A percentile compares a stretch with the other conserved stretches of the same genome.
phyloP scores from a whole-genome alignment of 2,113 vertebrate species.

The Apteryx mantelli region DNA sequence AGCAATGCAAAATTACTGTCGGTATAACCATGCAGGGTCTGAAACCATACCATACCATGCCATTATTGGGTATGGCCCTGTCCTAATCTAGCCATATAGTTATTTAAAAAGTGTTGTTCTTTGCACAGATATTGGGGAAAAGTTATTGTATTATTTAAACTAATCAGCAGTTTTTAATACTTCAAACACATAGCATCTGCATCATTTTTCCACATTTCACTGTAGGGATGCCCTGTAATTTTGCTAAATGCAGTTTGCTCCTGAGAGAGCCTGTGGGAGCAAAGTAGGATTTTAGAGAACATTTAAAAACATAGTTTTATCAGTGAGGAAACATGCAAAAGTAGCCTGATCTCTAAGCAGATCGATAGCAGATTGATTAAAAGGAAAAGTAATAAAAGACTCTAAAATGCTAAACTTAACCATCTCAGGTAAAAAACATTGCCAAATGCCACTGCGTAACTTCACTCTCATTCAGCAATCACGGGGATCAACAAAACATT shows the following conservation, averaged over 20 bases:
- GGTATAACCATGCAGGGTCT: not conserved
- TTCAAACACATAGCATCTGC: not conserved
- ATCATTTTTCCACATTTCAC: not conserved
- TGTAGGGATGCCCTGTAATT: not conserved
- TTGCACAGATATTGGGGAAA: not conserved
- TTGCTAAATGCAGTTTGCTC: not conserved
- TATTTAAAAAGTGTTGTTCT: not conserved
- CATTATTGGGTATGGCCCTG: not conserved
- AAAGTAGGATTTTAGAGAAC: not conserved
- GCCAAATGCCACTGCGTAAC: not conserved
- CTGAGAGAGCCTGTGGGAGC: not conserved
- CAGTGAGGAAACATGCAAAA: not conserved
- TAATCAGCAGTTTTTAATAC: not conserved
- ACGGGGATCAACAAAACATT: slow-evolving; percentile 39
- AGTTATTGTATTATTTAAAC: not conserved
- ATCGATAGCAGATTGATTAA: slow-evolving; percentile 38
- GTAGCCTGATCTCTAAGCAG: slow-evolving; percentile 24
- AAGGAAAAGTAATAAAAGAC: not conserved
- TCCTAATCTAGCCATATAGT: rapidly evolving
- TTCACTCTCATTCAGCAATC: slow-evolving; percentile 5
- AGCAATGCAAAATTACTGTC: too few species aligned
- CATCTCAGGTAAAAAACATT: not conserved
- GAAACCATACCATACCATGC: rapidly evolving
- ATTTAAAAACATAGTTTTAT: slow-evolving; percentile 9
- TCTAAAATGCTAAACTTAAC: slow-evolving; percentile 15